Percentiles rank a stretch among this genome's conserved stretches.
These are phyloP conservation scores for Arion vulgaris DNA, from an alignment of 1,140 invertebrate species.

Conservation along the genomic window DNA sequence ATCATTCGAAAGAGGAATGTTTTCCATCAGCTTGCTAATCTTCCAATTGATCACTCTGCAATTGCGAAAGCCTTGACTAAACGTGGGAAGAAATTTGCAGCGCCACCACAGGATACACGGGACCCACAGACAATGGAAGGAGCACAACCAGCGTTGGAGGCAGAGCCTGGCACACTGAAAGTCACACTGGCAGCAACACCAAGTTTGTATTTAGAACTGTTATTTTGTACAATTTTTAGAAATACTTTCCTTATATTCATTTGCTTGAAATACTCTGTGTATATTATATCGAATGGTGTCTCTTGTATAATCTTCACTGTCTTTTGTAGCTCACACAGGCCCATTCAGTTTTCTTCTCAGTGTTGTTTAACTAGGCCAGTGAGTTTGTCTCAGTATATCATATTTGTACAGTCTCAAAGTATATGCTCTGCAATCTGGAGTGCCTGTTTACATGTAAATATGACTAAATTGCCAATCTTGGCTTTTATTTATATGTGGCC, in stretches of 20 bases:
- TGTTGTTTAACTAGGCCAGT: no score
- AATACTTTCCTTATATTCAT: background rate
- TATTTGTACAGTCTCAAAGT: no score
- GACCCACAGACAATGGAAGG: conserved; percentile 83
- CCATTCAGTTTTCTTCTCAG: background rate
- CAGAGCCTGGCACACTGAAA: conserved; percentile 80
- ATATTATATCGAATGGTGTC: background rate
- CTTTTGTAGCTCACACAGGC: background rate
- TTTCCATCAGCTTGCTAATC: conserved; percentile 95
- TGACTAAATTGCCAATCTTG: no score
- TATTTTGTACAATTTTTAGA: conserved; percentile 4
- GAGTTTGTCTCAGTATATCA: no score
- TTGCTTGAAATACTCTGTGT: background rate
- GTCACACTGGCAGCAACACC: conserved; percentile 91
- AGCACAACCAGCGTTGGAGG: conserved; percentile 85
- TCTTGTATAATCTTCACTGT: no score
- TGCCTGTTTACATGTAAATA: no score
- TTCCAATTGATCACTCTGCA: conserved; percentile 91
- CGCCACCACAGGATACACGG: conserved; percentile 52
- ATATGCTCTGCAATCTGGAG: no score
- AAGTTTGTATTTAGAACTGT: conserved; percentile 71
- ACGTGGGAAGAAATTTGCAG: conserved; percentile 74
- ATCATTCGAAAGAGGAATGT: conserved; percentile 98
- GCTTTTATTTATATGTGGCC: no score
- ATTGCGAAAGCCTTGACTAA: conserved; percentile 88